phyloP scores from a whole-genome alignment of 2,888 invertebrate species.

The Brenthis hecate region DNA sequence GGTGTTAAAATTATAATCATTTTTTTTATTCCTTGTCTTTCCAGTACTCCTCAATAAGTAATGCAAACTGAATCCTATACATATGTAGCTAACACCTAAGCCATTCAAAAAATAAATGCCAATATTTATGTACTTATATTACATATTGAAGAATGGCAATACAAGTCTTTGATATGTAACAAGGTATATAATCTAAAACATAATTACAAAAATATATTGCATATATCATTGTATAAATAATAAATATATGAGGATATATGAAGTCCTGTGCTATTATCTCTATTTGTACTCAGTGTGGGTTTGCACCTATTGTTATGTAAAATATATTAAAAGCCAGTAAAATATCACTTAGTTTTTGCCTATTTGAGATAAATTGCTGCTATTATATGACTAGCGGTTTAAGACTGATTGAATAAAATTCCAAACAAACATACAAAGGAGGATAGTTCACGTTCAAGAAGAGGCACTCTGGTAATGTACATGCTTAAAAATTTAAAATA shows the following conservation, averaged over 20 bases:
- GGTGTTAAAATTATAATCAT: slow-evolving; percentile 1
- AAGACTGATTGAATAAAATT: slow-evolving; percentile 23
- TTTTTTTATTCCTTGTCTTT: not conserved
- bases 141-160: slow-evolving; percentile 53
- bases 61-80: not conserved
- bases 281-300: slow-evolving; percentile 60
- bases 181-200: slow-evolving; percentile 58
- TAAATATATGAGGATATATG: slow-evolving; percentile 48
- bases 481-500: no score
- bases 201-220: slow-evolving; percentile 71
- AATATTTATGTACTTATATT: slow-evolving; percentile 54
- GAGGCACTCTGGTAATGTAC: slow-evolving; percentile 3
- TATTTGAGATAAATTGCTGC: slow-evolving; percentile 64
- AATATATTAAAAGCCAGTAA: slow-evolving; percentile 30
- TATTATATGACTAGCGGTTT: slow-evolving; percentile 72
- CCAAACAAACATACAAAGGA: not conserved
- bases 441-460: not conserved
- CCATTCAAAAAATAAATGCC: slow-evolving; percentile 54
- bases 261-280: slow-evolving; percentile 45
- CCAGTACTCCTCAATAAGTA: not conserved
- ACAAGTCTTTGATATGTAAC: slow-evolving; percentile 70
- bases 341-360: slow-evolving; percentile 42
- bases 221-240: slow-evolving; percentile 73
- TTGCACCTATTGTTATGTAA: slow-evolving; percentile 49
- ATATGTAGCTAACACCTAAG: slow-evolving; percentile 24